phyloP scores from a whole-genome alignment of 2,797 vertebrate genomes.

The Parauchenoglanis ngamensis region DNA sequence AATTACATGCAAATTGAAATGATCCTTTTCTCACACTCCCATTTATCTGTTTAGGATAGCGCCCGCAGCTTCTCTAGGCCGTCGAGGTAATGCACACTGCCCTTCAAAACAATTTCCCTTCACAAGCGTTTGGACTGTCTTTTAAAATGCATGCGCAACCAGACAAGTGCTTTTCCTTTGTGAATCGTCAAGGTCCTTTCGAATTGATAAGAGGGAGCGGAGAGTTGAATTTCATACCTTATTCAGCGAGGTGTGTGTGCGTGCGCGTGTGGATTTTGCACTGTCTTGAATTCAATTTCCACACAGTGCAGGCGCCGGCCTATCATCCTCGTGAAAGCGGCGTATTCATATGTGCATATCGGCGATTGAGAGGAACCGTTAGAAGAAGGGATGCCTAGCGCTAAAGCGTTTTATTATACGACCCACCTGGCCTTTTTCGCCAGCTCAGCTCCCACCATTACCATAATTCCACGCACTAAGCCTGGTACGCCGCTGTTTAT shows the following conservation, averaged over 20 bases:
- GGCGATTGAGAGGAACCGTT: constrained; percentile 35
- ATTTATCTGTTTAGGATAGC: constrained; percentile 51
- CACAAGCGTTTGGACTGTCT: constrained; percentile 15
- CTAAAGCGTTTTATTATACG: constrained; percentile 45
- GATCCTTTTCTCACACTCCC: constrained; percentile 47
- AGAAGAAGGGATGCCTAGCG: constrained; percentile 47
- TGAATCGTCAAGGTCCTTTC: constrained; percentile 13
- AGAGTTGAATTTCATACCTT: constrained; percentile 40
- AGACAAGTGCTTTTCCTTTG: constrained; percentile 38
- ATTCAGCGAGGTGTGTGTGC: constrained; percentile 24
- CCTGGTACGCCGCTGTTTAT: constrained; percentile 53
- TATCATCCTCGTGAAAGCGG: constrained; percentile 43
- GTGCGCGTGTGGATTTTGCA: constrained; percentile 22
- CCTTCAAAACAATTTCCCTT: constrained; percentile 43
- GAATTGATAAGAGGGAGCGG: constrained; percentile 28
- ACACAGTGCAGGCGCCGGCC: constrained; percentile 8
- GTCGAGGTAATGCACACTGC: constrained; percentile 23
- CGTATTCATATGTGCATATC: constrained; percentile 53
- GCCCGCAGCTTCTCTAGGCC: not conserved
- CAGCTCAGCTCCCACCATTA: constrained; percentile 48
- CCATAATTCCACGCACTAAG: constrained; percentile 44
- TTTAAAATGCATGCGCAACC: constrained; percentile 37
- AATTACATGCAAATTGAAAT: constrained; percentile 61
- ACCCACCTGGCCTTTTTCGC: constrained; percentile 37
- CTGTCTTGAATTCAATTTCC: constrained; percentile 36